Evolutionary conservation across 2,113 vertebrate species (phyloP).

Genomic region (Turnix velox): DNA sequence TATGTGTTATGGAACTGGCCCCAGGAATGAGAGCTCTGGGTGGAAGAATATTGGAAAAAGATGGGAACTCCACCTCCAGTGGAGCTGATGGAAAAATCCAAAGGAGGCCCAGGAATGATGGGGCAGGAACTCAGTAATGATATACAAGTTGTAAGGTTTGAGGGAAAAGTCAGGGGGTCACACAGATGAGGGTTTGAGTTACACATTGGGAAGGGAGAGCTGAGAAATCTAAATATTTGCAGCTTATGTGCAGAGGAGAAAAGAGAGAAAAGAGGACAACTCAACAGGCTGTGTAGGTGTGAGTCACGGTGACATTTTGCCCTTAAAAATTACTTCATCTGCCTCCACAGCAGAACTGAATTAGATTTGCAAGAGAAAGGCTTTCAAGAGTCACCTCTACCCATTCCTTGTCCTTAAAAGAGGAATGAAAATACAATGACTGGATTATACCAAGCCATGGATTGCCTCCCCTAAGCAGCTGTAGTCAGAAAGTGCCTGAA

Average conservation of each 20-base stretch:
- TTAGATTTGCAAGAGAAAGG: neutral
- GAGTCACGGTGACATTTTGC: neutral
- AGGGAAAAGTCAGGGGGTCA: slow-evolving; percentile 16
- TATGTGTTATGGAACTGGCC: neutral
- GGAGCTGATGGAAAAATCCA: slow-evolving; percentile 8
- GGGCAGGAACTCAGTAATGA: slow-evolving; percentile 3
- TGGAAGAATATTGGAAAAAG: slow-evolving; percentile 51
- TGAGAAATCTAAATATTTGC: neutral
- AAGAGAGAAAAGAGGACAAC: neutral
- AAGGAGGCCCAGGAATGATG: neutral
- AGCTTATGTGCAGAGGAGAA: neutral
- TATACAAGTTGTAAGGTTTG: neutral
- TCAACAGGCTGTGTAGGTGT: neutral
- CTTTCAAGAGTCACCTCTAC: neutral
- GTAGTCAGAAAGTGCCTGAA: neutral
- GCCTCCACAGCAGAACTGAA: neutral
- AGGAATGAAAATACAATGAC: neutral
- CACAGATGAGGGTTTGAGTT: neutral
- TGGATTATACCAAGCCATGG: neutral
- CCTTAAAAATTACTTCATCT: neutral
- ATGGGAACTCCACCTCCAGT: neutral
- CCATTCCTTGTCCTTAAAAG: neutral
- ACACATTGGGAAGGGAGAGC: neutral
- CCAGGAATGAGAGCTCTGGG: neutral
- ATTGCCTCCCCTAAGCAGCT: neutral